phyloP scores from a whole-genome alignment of 1,140 invertebrate genomes.

The Frieseomelitta varia region DNA sequence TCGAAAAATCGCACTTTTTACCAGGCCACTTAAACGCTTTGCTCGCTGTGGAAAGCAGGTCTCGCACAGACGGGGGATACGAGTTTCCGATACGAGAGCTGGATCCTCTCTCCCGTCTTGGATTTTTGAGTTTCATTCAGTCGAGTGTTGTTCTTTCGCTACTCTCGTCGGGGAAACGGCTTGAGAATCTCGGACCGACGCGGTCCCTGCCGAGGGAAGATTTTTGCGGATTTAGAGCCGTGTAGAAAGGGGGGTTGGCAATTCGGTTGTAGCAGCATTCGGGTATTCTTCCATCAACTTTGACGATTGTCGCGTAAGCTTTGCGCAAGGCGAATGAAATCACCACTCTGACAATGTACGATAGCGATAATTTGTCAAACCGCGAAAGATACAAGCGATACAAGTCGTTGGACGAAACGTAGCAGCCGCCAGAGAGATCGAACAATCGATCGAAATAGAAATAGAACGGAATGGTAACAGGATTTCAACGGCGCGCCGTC shows the following conservation, averaged over 20 bases:
- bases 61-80: conserved; percentile 19
- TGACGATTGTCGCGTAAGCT: too few species aligned
- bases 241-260: not conserved
- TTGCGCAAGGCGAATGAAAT: too few species aligned
- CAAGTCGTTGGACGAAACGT: too few species aligned
- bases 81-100: conserved; percentile 1
- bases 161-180: not conserved
- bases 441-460: not conserved
- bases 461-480: not conserved
- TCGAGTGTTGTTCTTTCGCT: not conserved
- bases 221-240: not conserved
- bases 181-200: not conserved
- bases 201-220: not conserved
- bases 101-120: not conserved
- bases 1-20: conserved; percentile 65
- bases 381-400: too few species aligned
- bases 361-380: too few species aligned
- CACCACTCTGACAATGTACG: too few species aligned
- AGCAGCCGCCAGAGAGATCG: not conserved
- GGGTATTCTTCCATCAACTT: not conserved
- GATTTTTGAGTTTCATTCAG: not conserved
- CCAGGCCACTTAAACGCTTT: conserved; percentile 6
- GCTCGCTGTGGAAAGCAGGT: conserved; percentile 53
- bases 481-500: not conserved
- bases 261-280: not conserved